phyloP scores from a whole-genome alignment of 2,888 invertebrate species.

The Psylliodes chrysocephalus region DNA sequence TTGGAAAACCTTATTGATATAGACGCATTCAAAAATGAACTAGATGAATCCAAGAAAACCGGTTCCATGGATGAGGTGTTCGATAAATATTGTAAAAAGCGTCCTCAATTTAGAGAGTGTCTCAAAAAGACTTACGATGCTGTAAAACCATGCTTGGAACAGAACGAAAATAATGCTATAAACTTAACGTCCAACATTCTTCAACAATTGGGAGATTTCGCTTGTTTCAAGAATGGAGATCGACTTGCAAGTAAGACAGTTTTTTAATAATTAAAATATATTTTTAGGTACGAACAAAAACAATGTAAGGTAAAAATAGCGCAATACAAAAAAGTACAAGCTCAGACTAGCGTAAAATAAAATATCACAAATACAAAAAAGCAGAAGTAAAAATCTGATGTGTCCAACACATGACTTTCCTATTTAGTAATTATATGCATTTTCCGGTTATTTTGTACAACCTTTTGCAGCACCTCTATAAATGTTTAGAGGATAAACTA shows the following conservation, averaged over 20 bases:
- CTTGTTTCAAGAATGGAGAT: constrained; percentile 69
- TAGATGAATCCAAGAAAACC: constrained; percentile 66
- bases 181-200: constrained; percentile 64
- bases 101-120: constrained; percentile 63
- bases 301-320: too few relatives aligned
- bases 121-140: constrained; percentile 62
- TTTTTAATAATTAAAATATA: too few relatives aligned
- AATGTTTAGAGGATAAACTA: too few relatives aligned
- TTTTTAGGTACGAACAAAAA: too few relatives aligned
- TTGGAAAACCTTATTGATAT: constrained; percentile 69
- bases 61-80: constrained; percentile 69
- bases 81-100: constrained; percentile 66
- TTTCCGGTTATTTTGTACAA: too few relatives aligned
- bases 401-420: too few relatives aligned
- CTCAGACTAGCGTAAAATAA: too few relatives aligned
- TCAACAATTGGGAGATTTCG: constrained; percentile 65
- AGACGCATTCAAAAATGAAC: constrained; percentile 67
- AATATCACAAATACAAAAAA: too few relatives aligned
- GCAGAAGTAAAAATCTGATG: too few relatives aligned
- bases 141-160: constrained; percentile 65
- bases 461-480: too few relatives aligned
- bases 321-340: too few relatives aligned
- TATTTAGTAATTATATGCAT: too few relatives aligned
- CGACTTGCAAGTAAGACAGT: constrained; percentile 67
- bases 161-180: constrained; percentile 63